A percentile compares a stretch with the other conserved stretches of the same genome.
phyloP scores from a whole-genome alignment of 2,797 vertebrate genomes.

The Eulemur coronatus region DNA sequence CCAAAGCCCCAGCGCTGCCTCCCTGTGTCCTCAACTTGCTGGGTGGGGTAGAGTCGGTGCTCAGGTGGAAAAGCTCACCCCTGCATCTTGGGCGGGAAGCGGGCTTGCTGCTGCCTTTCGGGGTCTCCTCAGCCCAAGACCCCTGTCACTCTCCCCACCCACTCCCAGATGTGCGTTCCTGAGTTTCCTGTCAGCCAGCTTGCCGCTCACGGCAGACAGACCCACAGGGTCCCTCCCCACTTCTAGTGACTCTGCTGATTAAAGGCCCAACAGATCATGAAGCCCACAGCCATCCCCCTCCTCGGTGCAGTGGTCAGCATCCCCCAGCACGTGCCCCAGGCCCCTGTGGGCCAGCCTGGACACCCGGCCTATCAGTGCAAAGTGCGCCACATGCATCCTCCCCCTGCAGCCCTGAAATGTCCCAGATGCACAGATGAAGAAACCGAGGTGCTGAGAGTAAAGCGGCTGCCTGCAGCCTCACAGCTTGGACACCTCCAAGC shows the following conservation, averaged over 20 bases:
- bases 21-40: background rate
- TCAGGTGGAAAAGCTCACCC: background rate
- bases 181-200: constrained; percentile 44
- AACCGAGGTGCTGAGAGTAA: background rate
- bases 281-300: background rate
- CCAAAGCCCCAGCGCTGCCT: background rate
- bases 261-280: constrained; percentile 48
- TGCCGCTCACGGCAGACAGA: background rate
- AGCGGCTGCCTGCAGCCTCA: background rate
- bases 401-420: background rate
- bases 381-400: background rate
- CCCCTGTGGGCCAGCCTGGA: background rate
- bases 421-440: background rate
- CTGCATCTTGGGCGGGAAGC: background rate
- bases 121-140: background rate
- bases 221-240: background rate
- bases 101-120: background rate
- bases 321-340: background rate
- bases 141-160: background rate
- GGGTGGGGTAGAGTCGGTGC: background rate
- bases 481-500: background rate
- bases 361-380: background rate
- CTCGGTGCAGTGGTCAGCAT: background rate
- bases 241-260: constrained; percentile 46
- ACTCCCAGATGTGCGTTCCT: constrained; percentile 54